A percentile compares a stretch with the other conserved stretches of the same genome.
phyloP scores from a whole-genome alignment of 2,888 invertebrate genomes.

The Drosophila barbarae region DNA sequence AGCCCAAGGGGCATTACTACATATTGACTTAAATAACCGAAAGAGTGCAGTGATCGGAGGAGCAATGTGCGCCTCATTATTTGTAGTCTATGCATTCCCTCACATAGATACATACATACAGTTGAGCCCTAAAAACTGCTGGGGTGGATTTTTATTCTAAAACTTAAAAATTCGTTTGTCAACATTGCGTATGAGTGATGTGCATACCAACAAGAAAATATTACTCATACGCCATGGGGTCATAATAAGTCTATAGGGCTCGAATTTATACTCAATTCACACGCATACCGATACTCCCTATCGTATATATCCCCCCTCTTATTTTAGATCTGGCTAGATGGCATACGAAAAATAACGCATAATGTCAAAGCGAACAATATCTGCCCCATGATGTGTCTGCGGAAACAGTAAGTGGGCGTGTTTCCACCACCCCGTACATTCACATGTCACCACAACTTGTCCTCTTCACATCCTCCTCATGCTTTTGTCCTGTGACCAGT shows the following conservation, averaged over 20 bases:
- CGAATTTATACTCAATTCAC: slow-evolving; percentile 5
- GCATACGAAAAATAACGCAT: slow-evolving; percentile 96
- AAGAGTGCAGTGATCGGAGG: neutral
- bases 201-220: neutral
- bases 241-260: neutral
- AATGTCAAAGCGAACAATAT: slow-evolving; percentile 99
- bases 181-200: slow-evolving; percentile 3
- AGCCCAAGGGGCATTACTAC: rapidly evolving
- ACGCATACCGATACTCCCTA: slow-evolving; percentile 9
- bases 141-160: too few species aligned
- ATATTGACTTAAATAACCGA: rapidly evolving
- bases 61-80: neutral
- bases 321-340: slow-evolving; percentile 96
- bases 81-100: too few species aligned
- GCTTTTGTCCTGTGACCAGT: slow-evolving; percentile 2
- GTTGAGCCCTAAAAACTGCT: too few species aligned
- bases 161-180: neutral
- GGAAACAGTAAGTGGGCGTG: slow-evolving; percentile 95
- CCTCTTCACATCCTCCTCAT: neutral
- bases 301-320: slow-evolving; percentile 51
- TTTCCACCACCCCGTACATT: slow-evolving; percentile 1
- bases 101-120: too few species aligned
- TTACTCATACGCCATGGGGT: neutral
- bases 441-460: slow-evolving; percentile 2
- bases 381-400: slow-evolving; percentile 98